Conservation (phyloP, 2,888 invertebrate genomes). For the Hybos culiciformis region DNA sequence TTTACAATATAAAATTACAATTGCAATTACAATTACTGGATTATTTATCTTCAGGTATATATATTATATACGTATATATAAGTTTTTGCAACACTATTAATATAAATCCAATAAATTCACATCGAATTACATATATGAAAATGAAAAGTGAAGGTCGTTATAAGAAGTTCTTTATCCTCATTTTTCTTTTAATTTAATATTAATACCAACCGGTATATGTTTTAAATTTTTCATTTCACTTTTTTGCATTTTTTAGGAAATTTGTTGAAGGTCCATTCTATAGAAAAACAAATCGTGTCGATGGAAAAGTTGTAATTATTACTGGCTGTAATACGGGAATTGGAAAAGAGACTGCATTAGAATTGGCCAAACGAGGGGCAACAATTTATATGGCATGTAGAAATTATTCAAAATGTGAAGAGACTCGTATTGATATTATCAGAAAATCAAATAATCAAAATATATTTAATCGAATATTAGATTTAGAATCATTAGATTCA, state of each 20-base stretch:
- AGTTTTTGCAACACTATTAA: no score
- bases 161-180: no score
- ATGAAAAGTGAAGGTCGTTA: no score
- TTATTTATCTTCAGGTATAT: no score
- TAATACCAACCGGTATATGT: no score
- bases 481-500: constrained; percentile 41
- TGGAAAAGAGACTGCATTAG: constrained; percentile 58
- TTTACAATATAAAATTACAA: no score
- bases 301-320: constrained; percentile 54
- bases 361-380: constrained; percentile 58
- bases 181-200: no score
- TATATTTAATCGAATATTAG: constrained; percentile 45
- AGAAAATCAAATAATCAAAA: constrained; percentile 57
- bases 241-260: neutral
- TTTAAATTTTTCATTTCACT: no score
- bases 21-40: no score
- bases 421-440: constrained; percentile 56
- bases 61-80: no score
- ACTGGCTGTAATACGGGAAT: constrained; percentile 76
- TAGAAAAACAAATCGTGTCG: constrained; percentile 35
- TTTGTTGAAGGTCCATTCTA: constrained; percentile 29
- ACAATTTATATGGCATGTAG: constrained; percentile 80
- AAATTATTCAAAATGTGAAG: constrained; percentile 61
- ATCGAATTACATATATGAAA: no score
- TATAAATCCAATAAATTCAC: no score